Evolutionary conservation across 2,113 vertebrate genomes (phyloP), one percentile per base, ranked within the genome.

Genomic region (Amphilophus citrinellus): DNA sequence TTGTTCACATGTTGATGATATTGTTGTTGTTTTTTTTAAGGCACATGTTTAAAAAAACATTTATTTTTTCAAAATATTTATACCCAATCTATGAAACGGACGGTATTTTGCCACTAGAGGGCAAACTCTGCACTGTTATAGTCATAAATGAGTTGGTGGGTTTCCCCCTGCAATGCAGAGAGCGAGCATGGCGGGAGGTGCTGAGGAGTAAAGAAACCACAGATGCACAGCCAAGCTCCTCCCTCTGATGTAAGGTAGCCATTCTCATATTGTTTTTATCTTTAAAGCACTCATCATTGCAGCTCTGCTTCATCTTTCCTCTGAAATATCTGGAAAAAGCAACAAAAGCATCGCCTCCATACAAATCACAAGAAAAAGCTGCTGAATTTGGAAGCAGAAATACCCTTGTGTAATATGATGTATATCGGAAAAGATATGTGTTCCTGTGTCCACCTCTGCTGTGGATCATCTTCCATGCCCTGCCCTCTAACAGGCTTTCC

Each of bases 91-190:
- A 35, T 39, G 47, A 3, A 11, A 9, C 32, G 27, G 3, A 7
- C 15, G 5, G 20, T 24, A 7, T 68, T 56, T 61, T 81, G 60
- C 92, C 96, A 96, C 65, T 77, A 96, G 96, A 92, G 94, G 95
- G 94, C 94, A 93, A 87, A 83, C 63, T 75, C 30, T 80, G 65
- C 84, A 88, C 76, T 87, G 89, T 89, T 88, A 76, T 35, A 37
- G 10, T 61, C 59, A 35, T 44, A 56, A 68, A 37, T 17, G 37
- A 84, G 84, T 53, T 75, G 42, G 71, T 75, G 84, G 88, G 65
- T 79, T 90, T 89, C 91, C 89, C 91, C 83, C 96, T 96, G 96
- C 96, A 96, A 95, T 96, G 96, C 96, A 96, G 96, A 96, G 88
- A 83, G 83, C 77, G 76, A 71, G 50, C 83, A 80, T 22, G 77